Evolutionary conservation across 2,888 invertebrate species (phyloP).

Genomic region (Xanthorhoe spadicearia): DNA sequence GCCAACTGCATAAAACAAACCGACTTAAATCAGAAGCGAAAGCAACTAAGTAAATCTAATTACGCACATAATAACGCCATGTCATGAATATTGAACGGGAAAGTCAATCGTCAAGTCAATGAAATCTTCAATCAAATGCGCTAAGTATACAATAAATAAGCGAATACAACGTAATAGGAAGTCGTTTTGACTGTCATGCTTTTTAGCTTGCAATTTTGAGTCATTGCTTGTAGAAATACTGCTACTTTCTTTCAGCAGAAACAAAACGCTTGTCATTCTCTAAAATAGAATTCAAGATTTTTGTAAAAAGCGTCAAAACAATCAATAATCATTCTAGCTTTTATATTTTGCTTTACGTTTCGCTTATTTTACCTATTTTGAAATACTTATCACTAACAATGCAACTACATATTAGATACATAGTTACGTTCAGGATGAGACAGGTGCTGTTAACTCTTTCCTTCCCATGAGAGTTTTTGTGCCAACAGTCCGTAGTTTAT

Average conservation of each 20-base stretch:
- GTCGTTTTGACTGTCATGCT: conserved; percentile 44
- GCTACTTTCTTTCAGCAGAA: conserved; percentile 34
- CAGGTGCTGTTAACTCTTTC: conserved; percentile 47
- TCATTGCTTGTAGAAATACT: conserved; percentile 38
- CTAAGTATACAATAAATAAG: conserved; percentile 49
- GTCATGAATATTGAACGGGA: conserved; percentile 70
- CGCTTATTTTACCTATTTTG: background rate
- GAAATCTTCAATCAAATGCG: conserved; percentile 49
- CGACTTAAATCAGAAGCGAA: conserved; percentile 39
- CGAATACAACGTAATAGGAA: conserved; percentile 47
- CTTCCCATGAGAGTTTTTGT: conserved; percentile 54
- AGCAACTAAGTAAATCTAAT: conserved; percentile 53
- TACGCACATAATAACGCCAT: conserved; percentile 56
- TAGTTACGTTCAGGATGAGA: background rate
- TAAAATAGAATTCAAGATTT: background rate
- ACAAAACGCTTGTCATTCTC: conserved; percentile 25
- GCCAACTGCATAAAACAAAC: conserved; percentile 32
- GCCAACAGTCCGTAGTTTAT: conserved; percentile 48
- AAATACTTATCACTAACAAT: conserved; percentile 5
- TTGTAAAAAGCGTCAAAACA: background rate
- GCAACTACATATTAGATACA: conserved; percentile 23
- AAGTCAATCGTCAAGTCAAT: conserved; percentile 50
- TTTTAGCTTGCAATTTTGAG: conserved; percentile 39
- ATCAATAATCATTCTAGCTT: background rate
- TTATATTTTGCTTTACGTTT: no score